phyloP scores from a whole-genome alignment of 2,888 invertebrate species.

The Macaria notata region DNA sequence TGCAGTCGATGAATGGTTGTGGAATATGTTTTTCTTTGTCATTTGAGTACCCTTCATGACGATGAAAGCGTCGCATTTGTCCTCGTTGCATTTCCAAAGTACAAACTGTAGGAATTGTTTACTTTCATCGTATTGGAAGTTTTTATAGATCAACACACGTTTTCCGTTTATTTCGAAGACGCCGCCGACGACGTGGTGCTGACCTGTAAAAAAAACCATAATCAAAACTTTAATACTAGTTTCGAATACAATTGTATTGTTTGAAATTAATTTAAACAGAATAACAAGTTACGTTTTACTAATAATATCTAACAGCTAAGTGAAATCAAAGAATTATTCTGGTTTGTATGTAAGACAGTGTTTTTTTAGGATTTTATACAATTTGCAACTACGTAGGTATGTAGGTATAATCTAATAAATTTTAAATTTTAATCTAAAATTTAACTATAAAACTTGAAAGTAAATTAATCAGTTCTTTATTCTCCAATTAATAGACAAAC shows the following conservation, averaged over 20 bases:
- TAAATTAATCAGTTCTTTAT: conserved; percentile 6
- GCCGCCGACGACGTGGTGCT: conserved; percentile 42
- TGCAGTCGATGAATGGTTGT: conserved; percentile 41
- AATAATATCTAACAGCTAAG: too few species aligned
- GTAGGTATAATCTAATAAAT: too few species aligned
- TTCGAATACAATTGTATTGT: too few species aligned
- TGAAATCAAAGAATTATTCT: too few species aligned
- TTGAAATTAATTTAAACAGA: too few species aligned
- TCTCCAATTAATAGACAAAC: not conserved
- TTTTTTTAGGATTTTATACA: too few species aligned
- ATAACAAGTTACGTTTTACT: too few species aligned
- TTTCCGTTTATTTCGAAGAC: conserved; percentile 43
- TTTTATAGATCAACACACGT: conserved; percentile 42
- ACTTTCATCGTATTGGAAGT: conserved; percentile 41
- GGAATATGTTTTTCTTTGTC: conserved; percentile 32
- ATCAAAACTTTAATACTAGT: too few species aligned
- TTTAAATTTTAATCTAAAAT: not conserved
- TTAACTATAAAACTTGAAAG: not conserved
- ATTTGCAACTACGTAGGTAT: too few species aligned
- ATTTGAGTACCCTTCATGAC: conserved; percentile 38
- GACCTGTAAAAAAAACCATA: not conserved
- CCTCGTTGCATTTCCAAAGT: conserved; percentile 14
- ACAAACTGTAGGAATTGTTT: conserved; percentile 8
- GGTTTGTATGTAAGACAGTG: too few species aligned
- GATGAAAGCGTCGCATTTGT: conserved; percentile 33